Evolutionary conservation across 2,888 invertebrate genomes (phyloP).

Genomic region (Protodeltote pygarga): DNA sequence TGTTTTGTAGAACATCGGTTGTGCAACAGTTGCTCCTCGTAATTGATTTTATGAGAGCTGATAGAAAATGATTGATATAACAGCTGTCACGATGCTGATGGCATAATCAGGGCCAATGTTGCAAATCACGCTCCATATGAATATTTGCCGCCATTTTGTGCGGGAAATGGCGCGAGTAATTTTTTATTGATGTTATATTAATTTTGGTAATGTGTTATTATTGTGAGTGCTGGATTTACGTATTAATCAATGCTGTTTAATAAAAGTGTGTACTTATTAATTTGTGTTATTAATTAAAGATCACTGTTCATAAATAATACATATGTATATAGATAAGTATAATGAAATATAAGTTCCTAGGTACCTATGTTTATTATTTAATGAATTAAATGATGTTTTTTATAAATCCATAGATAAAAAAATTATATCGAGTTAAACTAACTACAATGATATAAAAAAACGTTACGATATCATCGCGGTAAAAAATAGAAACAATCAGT

Average conservation of each 20-base stretch:
- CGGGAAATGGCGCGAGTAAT: conserved; percentile 43
- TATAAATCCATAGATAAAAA: conserved; percentile 43
- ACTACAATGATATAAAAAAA: conserved; percentile 28
- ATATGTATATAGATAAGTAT: too few relatives aligned
- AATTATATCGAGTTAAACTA: conserved; percentile 24
- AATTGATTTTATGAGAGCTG: conserved; percentile 51
- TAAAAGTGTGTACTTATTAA: too few relatives aligned
- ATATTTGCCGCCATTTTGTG: conserved; percentile 40
- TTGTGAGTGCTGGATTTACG: too few relatives aligned
- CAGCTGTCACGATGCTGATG: conserved; percentile 49
- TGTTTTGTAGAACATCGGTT: conserved; percentile 44
- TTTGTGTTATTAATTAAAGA: too few relatives aligned
- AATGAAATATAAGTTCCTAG: too few relatives aligned
- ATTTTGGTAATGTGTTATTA: too few relatives aligned
- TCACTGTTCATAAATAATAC: too few relatives aligned
- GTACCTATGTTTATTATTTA: too few relatives aligned
- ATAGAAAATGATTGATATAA: conserved; percentile 50
- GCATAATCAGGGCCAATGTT: conserved; percentile 48
- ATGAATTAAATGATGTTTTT: too few relatives aligned
- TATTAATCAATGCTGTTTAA: too few relatives aligned
- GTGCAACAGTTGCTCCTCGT: conserved; percentile 42
- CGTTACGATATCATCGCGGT: conserved; percentile 50
- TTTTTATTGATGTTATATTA: too few relatives aligned
- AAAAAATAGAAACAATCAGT: conserved; percentile 46
- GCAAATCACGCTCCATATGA: conserved; percentile 45